Evolutionary conservation across 2,113 vertebrate species (phyloP).

Genomic region (Eulemur macaco): DNA sequence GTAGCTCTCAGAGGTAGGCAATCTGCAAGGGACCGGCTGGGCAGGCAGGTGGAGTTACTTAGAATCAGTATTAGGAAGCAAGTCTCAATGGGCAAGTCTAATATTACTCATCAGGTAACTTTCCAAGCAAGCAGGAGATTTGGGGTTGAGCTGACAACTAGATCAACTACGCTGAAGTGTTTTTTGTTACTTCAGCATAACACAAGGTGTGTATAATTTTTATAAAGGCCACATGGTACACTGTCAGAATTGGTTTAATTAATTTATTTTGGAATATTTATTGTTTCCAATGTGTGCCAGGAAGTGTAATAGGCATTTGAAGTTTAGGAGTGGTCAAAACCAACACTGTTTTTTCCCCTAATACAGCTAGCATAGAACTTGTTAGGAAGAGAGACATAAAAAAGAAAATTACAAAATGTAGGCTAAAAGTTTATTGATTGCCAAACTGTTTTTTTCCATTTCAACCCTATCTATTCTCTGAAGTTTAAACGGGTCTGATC

Average conservation of each 20-base stretch:
- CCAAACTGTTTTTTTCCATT: background rate
- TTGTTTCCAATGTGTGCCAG: background rate
- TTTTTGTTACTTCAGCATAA: background rate
- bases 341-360: background rate
- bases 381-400: background rate
- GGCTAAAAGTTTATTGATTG: background rate
- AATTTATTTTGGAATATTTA: background rate
- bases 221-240: background rate
- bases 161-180: no score
- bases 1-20: background rate
- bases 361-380: no score
- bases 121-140: background rate
- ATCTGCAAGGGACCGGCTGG: fast-evolving
- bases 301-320: background rate
- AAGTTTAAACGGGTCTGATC: background rate
- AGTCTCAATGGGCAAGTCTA: background rate
- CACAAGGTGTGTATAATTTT: background rate
- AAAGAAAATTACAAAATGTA: background rate
- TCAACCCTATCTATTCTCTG: background rate
- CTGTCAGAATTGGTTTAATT: background rate
- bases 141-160: background rate
- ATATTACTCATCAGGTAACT: no score
- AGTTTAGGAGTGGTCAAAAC: background rate
- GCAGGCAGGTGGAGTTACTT: background rate
- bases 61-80: background rate